Base-by-base conservation (phyloP, 2,888 invertebrate genomes). In the Agrotis exclamationis region DNA sequence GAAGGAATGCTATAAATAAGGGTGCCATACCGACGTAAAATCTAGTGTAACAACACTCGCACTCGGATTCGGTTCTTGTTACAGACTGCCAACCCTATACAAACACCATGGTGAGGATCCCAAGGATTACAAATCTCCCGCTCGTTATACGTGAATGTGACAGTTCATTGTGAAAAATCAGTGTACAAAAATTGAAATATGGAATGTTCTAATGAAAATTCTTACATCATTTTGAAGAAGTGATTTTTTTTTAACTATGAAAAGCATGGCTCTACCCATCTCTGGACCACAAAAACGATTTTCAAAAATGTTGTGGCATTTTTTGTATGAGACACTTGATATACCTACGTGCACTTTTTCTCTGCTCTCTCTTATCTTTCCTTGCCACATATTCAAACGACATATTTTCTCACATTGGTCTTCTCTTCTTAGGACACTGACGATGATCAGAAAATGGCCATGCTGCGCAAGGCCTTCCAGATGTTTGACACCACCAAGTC, bases 401-500 rank as follows among this genome's bases (percentile, higher is more conserved):
- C 11, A 33, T 18, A 47, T 62, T 45, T 62, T 60, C 28, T 71
- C 56, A 80, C 28, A 58, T 39, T 69, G 44, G 39, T 74, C 71
- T 80, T 71, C 62, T 81, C 44, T 86, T 84, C 82, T 16, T 85
- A 96, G 96, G 96, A 96, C 83, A 90, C 94, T 74, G 98, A 98
- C 90, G 98, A 98, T 89, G 97, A 98, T 86, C 98, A 98, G 92
- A 98, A 98, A 95, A 97, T 97, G 97, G 98, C 97, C 96, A 98
- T 99, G 95, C 98, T 99, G 97, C 98, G 98, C 92, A 99, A 98
- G 95, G 99, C 99, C 87, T 99, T 99, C 97, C 98, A 99, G 95
- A 99, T 99, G 99, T 99, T 99, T 91, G 99, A 99, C 95, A 98
- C 99, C 83, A 98, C 98, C 86, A 99, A 99, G 96, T 97, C 98